Evolutionary conservation across 1,140 invertebrate species (phyloP).

Genomic region (Agrilus planipennis): DNA sequence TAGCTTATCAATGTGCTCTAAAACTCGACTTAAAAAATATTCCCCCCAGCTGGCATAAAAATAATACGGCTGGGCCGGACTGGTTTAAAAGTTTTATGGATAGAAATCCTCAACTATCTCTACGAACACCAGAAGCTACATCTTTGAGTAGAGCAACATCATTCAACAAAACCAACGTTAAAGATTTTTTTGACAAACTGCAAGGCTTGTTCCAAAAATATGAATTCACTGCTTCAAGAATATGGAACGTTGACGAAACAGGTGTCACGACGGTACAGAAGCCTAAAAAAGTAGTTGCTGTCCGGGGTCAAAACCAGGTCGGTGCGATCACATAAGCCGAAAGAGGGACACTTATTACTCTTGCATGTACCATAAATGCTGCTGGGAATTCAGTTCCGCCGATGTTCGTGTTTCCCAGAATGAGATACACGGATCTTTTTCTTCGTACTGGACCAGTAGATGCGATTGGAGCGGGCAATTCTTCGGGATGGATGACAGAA

Average conservation of each 20-base stretch:
- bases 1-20: constrained; percentile 1
- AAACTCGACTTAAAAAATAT: not conserved
- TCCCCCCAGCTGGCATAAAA: not conserved
- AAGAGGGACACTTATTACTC: constrained; percentile 12
- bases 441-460: constrained; percentile 2
- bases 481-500: constrained; percentile 8
- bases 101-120: not conserved
- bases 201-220: too few relatives aligned
- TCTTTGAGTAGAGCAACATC: not conserved
- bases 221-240: too few relatives aligned
- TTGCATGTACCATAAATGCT: constrained; percentile 2
- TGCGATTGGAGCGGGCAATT: constrained; percentile 1
- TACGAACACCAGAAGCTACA: constrained; percentile 1
- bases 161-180: constrained; percentile 1
- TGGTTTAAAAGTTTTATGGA: not conserved
- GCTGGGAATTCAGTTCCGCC: constrained; percentile 24
- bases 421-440: constrained; percentile 3
- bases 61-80: not conserved
- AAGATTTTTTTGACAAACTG: too few relatives aligned
- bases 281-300: too few relatives aligned
- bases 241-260: too few relatives aligned
- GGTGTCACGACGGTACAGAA: too few relatives aligned
- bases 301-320: too few relatives aligned
- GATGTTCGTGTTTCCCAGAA: constrained; percentile 13
- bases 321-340: constrained; percentile 27